Base-by-base conservation (phyloP, 2,113 vertebrate species). In the Pelmatolapia mariae region DNA sequence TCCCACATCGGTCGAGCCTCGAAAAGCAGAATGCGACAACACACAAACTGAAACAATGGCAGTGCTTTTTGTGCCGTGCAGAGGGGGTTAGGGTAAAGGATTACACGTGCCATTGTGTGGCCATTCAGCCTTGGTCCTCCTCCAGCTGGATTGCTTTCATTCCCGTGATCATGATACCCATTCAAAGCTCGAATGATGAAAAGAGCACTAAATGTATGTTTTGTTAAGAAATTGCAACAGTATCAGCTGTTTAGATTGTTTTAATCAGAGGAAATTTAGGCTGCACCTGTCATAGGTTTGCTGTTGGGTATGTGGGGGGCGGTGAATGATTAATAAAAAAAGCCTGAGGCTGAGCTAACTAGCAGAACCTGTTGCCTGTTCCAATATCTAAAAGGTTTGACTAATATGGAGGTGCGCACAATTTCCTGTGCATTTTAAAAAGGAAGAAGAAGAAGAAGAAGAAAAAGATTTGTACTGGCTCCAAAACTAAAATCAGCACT, bases 61-160 rank as follows among this genome's bases (percentile, higher is more conserved):
- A 29, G 54, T 4, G 84, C 38, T 84, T 86, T 76, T 24, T 52
- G 57, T 10, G n/a, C 15, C 82, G 80, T 40, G 79, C 7, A 8
- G 76, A 52, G 9, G 52, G 63, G 85, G 36, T 26, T 16, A 38
- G 61, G 61, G 57, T 82, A 52, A 61, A 61, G 71, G 87, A 47
- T 93, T 93, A 91, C 53, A 86, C 78, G 45, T 79, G 81, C 91
- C 76, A 89, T 89, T 93, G 83, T 94, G 83, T 85, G 61, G 33
- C n/a, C 16, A 6, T 38, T 84, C 68, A 86, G 8, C 79, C 26
- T 84, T 85, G 82, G 87, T 85, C 33, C 26, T 85, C 71, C 40
- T 91, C 68, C 86, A 86, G 66, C 38, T 18, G 4, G 15, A 22
- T 12, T 80, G 85, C 71, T 66, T 85, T 79, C 86, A 31, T 50